Conservation (phyloP, 1,140 invertebrate genomes). For the Contarinia nasturtii region DNA sequence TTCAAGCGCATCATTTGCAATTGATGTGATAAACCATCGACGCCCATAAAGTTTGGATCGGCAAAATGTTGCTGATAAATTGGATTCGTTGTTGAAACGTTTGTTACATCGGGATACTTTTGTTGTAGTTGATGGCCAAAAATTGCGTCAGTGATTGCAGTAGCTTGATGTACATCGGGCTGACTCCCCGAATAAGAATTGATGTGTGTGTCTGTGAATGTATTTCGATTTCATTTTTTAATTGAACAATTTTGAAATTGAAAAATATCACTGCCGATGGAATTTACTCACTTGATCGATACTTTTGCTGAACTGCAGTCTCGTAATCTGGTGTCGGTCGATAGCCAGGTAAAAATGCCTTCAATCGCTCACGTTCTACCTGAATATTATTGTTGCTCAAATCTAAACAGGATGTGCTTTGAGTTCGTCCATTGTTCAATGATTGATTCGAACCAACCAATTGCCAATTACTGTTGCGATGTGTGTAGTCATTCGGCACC, state of each 20-base stretch:
- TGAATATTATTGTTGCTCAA: constrained; percentile 26
- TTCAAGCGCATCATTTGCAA: constrained; percentile 51
- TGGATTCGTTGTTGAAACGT: constrained; percentile 28
- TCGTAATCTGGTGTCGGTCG: constrained; percentile 86
- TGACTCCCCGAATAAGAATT: constrained; percentile 16
- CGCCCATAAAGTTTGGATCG: constrained; percentile 5
- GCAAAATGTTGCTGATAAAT: background rate
- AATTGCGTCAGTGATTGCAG: constrained; percentile 9
- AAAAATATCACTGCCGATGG: constrained; percentile 13
- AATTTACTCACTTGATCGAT: constrained; percentile 29
- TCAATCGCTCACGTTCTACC: constrained; percentile 18
- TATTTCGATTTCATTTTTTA: constrained; percentile 5
- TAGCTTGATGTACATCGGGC: constrained; percentile 15
- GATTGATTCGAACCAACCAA: constrained; percentile 1
- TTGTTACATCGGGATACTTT: constrained; percentile 34
- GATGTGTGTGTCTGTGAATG: background rate
- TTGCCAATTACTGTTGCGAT: background rate
- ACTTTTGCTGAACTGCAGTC: constrained; percentile 72
- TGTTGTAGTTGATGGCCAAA: constrained; percentile 16
- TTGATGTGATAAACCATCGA: constrained; percentile 22
- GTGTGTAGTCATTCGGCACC: constrained; percentile 6
- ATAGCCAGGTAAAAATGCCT: constrained; percentile 68
- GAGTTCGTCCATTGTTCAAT: constrained; percentile 29
- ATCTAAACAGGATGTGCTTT: constrained; percentile 50
- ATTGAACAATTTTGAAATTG: constrained; percentile 13